These are phyloP conservation scores for Madoqua kirkii DNA, from an alignment of 2,113 vertebrate genomes.

Conservation along the genomic window DNA sequence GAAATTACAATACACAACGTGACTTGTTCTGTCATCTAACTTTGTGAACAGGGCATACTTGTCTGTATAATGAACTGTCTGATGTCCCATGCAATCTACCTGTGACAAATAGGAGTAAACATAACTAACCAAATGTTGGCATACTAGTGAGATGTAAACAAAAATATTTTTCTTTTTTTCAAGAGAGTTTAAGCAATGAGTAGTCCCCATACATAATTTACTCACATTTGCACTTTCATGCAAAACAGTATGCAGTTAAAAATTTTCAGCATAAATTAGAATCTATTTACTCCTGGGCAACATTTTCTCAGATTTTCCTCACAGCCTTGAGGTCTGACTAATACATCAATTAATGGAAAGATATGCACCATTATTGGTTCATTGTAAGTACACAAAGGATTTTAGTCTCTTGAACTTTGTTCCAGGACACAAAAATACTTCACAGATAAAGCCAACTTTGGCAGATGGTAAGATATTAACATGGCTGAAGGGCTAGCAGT, in stretches of 20 bases:
- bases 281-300: neutral
- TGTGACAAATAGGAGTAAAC: constrained; percentile 73
- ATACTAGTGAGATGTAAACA: constrained; percentile 59
- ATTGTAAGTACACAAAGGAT: neutral
- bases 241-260: constrained; percentile 49
- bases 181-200: constrained; percentile 24
- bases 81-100: constrained; percentile 79
- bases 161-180: constrained; percentile 47
- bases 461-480: neutral
- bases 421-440: neutral
- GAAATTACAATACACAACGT: constrained; percentile 75
- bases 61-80: constrained; percentile 80
- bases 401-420: neutral
- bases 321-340: neutral
- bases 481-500: neutral
- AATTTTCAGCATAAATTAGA: constrained; percentile 50
- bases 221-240: constrained; percentile 37
- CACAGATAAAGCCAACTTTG: neutral
- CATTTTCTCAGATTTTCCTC: neutral
- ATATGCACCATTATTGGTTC: neutral
- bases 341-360: neutral
- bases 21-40: constrained; percentile 76
- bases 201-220: constrained; percentile 51
- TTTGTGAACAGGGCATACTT: constrained; percentile 68
- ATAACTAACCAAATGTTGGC: constrained; percentile 67